These are phyloP conservation scores for Crenichthys baileyi DNA, from an alignment of 2,797 vertebrate species.

Conservation along the genomic window DNA sequence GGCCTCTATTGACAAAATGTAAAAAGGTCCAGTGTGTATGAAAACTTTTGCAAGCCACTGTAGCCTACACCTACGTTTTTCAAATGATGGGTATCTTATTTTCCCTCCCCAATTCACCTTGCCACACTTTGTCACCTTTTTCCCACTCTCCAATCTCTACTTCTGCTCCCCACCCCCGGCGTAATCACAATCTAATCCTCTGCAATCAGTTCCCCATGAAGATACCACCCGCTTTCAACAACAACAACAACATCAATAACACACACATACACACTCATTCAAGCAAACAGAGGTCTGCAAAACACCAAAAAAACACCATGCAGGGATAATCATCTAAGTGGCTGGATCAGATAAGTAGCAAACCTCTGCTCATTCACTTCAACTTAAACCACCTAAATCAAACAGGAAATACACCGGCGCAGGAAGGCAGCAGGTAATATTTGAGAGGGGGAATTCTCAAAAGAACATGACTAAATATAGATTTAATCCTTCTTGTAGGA, in stretches of 20 bases:
- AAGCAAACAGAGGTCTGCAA: conserved; percentile 27
- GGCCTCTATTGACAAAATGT: not conserved
- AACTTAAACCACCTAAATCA: conserved; percentile 16
- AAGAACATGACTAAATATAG: conserved; percentile 55
- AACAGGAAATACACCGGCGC: not conserved
- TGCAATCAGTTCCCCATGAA: conserved; percentile 54
- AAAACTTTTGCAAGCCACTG: not conserved
- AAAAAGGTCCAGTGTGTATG: not conserved
- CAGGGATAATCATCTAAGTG: conserved; percentile 6
- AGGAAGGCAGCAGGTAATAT: conserved; percentile 10
- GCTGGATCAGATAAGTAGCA: conserved; percentile 3
- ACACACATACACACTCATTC: conserved; percentile 2
- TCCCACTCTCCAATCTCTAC: conserved; percentile 11
- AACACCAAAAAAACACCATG: conserved; percentile 25
- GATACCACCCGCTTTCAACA: conserved; percentile 23
- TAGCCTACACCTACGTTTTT: not conserved
- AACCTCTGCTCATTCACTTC: not conserved
- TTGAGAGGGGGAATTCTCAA: conserved; percentile 57
- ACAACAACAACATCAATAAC: conserved; percentile 10
- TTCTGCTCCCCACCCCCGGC: conserved; percentile 19
- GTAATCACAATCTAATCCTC: conserved; percentile 63
- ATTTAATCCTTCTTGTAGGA: conserved; percentile 65
- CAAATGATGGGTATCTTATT: conserved; percentile 24
- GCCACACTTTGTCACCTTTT: conserved; percentile 30
- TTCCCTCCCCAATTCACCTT: conserved; percentile 31